These are phyloP conservation scores for Torymus tubicola DNA, from an alignment of 2,888 invertebrate species.

Conservation along the genomic window DNA sequence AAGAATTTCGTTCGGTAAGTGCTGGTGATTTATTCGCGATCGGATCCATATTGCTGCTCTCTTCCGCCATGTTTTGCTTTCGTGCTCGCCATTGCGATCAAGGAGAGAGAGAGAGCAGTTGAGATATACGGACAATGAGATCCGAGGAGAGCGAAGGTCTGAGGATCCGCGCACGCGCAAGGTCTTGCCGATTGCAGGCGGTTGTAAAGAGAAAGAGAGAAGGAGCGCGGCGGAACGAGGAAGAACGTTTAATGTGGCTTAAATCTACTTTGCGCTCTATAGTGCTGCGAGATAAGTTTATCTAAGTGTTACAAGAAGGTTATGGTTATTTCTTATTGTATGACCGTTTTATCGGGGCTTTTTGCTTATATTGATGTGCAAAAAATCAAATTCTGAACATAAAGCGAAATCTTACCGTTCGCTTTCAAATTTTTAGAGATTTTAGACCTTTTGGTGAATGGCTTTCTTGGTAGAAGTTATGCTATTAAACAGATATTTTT, in stretches of 20 bases:
- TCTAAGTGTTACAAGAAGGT: not conserved
- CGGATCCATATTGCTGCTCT: slow-evolving; percentile 23
- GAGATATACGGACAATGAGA: not conserved
- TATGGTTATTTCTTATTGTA: too few relatives aligned
- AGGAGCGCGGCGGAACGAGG: not conserved
- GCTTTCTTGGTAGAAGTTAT: too few relatives aligned
- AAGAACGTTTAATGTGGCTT: slow-evolving; percentile 22
- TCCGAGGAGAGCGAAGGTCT: slow-evolving; percentile 2
- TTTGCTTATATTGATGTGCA: too few relatives aligned
- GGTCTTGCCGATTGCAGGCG: slow-evolving; percentile 31
- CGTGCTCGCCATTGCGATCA: not conserved
- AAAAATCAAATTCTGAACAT: too few relatives aligned
- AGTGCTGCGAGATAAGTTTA: slow-evolving; percentile 4
- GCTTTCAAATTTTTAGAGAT: too few relatives aligned
- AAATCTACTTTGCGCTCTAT: slow-evolving; percentile 26
- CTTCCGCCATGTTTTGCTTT: slow-evolving; percentile 23
- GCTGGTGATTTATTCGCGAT: slow-evolving; percentile 42
- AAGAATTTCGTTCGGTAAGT: slow-evolving; percentile 13
- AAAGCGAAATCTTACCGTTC: too few relatives aligned
- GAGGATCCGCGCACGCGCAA: slow-evolving; percentile 8
- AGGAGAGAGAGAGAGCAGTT: not conserved
- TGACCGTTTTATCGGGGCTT: too few relatives aligned
- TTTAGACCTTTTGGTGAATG: too few relatives aligned
- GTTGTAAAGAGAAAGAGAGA: not conserved
- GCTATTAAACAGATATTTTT: too few relatives aligned